A percentile compares a stretch with the other conserved stretches of the same genome.
phyloP scores from a whole-genome alignment of 2,888 invertebrate genomes.

The Caprella mutica region DNA sequence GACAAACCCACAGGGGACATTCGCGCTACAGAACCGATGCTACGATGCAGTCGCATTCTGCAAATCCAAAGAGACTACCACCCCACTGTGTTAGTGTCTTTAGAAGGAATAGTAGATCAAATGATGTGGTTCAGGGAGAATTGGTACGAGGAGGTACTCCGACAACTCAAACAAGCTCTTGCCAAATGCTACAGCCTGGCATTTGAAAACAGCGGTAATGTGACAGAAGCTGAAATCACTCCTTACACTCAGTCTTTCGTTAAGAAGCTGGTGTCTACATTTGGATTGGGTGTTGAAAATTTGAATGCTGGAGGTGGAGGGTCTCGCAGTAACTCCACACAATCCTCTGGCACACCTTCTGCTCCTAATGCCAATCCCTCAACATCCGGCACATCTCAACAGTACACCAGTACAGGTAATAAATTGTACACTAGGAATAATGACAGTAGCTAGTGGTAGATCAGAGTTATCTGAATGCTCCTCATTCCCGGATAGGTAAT shows the following conservation, averaged over 20 bases:
- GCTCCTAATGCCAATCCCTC: too few relatives aligned
- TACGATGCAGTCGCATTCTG: constrained; percentile 93
- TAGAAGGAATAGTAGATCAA: constrained; percentile 90
- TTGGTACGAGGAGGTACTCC: constrained; percentile 90
- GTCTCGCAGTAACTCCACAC: too few relatives aligned
- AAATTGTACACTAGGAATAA: too few relatives aligned
- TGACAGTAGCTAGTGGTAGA: too few relatives aligned
- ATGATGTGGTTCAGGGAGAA: constrained; percentile 98
- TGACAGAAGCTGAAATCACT: constrained; percentile 84
- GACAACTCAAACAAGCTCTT: constrained; percentile 81
- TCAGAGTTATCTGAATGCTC: too few relatives aligned
- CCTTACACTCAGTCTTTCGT: constrained; percentile 90
- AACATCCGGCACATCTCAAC: constrained; percentile 36
- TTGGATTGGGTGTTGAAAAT: constrained; percentile 77
- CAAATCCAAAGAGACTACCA: constrained; percentile 90
- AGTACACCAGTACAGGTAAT: constrained; percentile 33
- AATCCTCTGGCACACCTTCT: too few relatives aligned
- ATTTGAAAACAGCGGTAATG: constrained; percentile 80
- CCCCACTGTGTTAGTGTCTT: constrained; percentile 82
- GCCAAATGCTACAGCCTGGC: constrained; percentile 93
- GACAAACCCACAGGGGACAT: too few relatives aligned
- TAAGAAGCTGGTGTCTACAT: constrained; percentile 85
- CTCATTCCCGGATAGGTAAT: too few relatives aligned
- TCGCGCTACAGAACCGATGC: constrained; percentile 88
- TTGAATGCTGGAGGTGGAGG: not conserved